Evolutionary conservation across 1,140 invertebrate genomes (phyloP).

Genomic region (Diuraphis noxia): DNA sequence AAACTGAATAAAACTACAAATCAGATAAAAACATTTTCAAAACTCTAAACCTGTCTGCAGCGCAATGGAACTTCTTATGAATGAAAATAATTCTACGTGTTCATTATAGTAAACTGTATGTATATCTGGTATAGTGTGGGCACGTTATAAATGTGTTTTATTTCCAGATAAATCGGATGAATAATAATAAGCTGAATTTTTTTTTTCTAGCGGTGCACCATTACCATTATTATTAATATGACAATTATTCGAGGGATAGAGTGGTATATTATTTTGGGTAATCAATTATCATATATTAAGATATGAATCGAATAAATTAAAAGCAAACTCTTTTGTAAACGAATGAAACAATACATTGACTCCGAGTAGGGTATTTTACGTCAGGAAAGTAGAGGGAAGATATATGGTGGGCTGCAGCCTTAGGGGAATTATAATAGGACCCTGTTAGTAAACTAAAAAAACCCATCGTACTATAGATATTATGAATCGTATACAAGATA

Average conservation of each 20-base stretch:
- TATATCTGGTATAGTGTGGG: background rate
- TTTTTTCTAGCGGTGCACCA: background rate
- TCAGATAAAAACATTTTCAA: conserved; percentile 17
- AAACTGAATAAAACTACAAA: background rate
- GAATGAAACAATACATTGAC: background rate
- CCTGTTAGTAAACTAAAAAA: conserved; percentile 12
- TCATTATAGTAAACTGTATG: conserved; percentile 46
- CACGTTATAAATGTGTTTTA: conserved; percentile 37
- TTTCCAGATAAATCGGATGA: conserved; percentile 37
- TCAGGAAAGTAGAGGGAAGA: background rate
- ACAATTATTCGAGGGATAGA: conserved; percentile 36
- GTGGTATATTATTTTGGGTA: conserved; percentile 4
- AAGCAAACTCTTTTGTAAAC: background rate
- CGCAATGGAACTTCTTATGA: conserved; percentile 17
- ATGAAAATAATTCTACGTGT: conserved; percentile 47
- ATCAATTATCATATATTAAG: conserved; percentile 53
- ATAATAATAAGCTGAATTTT: conserved; percentile 38
- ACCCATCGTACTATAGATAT: background rate
- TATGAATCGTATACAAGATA: background rate
- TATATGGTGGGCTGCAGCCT: background rate
- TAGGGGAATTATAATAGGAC: conserved; percentile 24
- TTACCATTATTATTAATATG: conserved; percentile 25
- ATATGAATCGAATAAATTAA: conserved; percentile 38
- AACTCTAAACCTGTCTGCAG: conserved; percentile 34
- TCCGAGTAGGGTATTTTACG: background rate